Percentiles rank a stretch among this genome's conserved stretches.
Conservation (phyloP, 2,888 invertebrate species). For the Trimorus sp. region DNA sequence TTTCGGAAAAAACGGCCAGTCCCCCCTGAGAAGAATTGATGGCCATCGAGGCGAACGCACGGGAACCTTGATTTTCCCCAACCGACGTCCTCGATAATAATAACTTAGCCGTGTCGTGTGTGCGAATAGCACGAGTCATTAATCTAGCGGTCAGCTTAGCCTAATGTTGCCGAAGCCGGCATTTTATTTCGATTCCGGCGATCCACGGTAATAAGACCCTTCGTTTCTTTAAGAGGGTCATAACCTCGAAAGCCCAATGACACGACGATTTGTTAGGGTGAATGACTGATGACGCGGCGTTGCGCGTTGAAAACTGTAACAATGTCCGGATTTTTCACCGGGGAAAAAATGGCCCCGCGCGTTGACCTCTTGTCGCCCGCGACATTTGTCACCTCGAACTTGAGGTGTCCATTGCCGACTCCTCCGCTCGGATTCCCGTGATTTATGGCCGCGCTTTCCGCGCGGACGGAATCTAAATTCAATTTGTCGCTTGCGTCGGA, state of each 20-base stretch:
- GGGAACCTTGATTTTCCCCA: slow-evolving; percentile 29
- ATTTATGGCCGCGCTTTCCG: slow-evolving; percentile 31
- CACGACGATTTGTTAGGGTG: slow-evolving; percentile 72
- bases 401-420: slow-evolving; percentile 31
- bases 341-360: slow-evolving; percentile 10
- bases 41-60: not conserved
- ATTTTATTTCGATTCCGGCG: slow-evolving; percentile 70
- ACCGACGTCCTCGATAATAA: slow-evolving; percentile 30
- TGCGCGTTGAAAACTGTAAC: slow-evolving; percentile 50
- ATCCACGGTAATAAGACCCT: slow-evolving; percentile 61
- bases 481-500: slow-evolving; percentile 16
- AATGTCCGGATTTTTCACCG: slow-evolving; percentile 16
- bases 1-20: too few relatives aligned
- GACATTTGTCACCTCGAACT: slow-evolving; percentile 51
- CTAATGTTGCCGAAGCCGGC: slow-evolving; percentile 64
- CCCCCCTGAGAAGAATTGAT: too few relatives aligned
- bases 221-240: slow-evolving; percentile 58
- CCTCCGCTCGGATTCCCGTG: slow-evolving; percentile 28
- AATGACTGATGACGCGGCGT: slow-evolving; percentile 73
- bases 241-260: slow-evolving; percentile 70
- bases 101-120: slow-evolving; percentile 51
- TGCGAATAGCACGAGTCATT: slow-evolving; percentile 68
- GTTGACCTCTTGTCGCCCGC: slow-evolving; percentile 43
- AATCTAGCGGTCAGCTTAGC: slow-evolving; percentile 68
- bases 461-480: slow-evolving; percentile 13